A percentile compares a stretch with the other conserved stretches of the same genome.
Evolutionary conservation across 2,797 vertebrate genomes (phyloP).

Genomic region (Pseudomugil gertrudae): DNA sequence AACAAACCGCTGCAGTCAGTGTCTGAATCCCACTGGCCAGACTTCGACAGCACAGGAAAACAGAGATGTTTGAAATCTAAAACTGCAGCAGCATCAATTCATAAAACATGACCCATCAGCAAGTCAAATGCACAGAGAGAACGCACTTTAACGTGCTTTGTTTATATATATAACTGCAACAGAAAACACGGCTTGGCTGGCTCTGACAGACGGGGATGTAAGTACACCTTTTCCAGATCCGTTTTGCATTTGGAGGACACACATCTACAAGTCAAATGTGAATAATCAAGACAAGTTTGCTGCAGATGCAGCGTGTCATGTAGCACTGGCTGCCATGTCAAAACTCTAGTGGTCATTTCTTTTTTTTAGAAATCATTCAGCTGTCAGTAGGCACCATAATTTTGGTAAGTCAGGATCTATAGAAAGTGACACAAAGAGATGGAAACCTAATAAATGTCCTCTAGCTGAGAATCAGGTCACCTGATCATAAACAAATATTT

Average conservation of each 20-base stretch:
- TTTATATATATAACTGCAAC: background rate
- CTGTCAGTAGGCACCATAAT: too few species aligned
- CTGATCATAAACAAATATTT: background rate
- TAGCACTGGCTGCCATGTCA: background rate
- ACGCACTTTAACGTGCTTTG: background rate
- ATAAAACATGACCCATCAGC: background rate
- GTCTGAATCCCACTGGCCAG: background rate
- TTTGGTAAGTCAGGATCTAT: background rate
- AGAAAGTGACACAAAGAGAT: background rate
- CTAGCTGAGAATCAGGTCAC: background rate
- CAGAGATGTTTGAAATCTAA: background rate
- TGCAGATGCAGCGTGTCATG: conserved; percentile 8
- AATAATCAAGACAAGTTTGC: background rate
- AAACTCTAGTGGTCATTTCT: background rate
- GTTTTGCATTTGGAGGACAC: conserved; percentile 43
- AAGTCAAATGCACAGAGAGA: background rate
- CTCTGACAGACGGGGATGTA: background rate
- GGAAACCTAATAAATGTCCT: background rate
- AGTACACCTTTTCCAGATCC: conserved; percentile 5
- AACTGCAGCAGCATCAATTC: background rate
- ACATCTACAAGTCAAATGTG: conserved; percentile 68
- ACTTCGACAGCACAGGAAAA: background rate
- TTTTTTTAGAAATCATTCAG: background rate
- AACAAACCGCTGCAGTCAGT: conserved; percentile 22
- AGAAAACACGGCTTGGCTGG: background rate